phyloP scores from a whole-genome alignment of 2,113 vertebrate species.

The Cacatua alba region DNA sequence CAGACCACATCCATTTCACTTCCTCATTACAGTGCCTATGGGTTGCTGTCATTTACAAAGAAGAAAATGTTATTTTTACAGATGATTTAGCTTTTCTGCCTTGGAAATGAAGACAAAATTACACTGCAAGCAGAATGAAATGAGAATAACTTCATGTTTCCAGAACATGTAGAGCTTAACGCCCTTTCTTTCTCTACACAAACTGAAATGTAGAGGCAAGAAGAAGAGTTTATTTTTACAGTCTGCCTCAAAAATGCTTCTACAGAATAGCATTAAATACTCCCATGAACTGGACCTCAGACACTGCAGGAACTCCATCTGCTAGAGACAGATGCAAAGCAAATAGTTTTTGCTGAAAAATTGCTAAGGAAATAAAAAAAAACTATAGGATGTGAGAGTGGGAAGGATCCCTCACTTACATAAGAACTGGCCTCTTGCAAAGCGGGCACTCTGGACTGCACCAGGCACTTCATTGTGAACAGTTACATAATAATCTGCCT shows the following conservation, averaged over 20 bases:
- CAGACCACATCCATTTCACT: not conserved
- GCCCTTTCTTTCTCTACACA: not conserved
- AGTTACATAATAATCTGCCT: not conserved
- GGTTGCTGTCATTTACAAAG: not conserved
- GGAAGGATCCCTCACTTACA: not conserved
- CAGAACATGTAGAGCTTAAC: not conserved
- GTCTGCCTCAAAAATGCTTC: not conserved
- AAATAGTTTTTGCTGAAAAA: not conserved
- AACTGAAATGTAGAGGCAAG: not conserved
- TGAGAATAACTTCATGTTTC: not conserved
- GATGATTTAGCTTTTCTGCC: conserved; percentile 3
- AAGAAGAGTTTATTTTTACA: conserved; percentile 20
- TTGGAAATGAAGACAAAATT: conserved; percentile 1
- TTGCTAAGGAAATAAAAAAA: not conserved
- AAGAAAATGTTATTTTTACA: conserved; percentile 32
- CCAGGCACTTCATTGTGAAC: not conserved
- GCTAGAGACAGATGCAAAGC: conserved; percentile 7
- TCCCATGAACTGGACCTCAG: not conserved
- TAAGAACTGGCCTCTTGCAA: not conserved
- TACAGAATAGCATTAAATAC: not conserved
- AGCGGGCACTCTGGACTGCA: not conserved
- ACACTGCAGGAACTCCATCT: conserved; percentile 6
- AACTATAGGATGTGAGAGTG: not conserved
- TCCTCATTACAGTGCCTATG: not conserved
- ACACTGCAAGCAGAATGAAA: conserved; percentile 5